Conservation (phyloP, 2,797 vertebrate genomes). For the Hemibagrus guttatus region DNA sequence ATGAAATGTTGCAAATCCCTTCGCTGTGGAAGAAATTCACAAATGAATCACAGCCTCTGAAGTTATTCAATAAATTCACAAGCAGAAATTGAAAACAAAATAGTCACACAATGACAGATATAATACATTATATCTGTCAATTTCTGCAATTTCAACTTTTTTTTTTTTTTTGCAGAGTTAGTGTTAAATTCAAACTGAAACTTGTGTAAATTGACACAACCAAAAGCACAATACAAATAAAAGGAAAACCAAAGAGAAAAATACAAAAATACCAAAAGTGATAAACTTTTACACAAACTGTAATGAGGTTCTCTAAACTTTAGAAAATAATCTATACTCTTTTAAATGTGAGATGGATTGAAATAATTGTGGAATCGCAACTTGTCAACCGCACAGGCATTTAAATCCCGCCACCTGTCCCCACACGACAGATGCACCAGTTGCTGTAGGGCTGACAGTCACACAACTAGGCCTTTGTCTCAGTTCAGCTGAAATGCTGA, state of each 20-base stretch:
- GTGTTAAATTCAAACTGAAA: not conserved
- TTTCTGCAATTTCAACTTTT: not conserved
- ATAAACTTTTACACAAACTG: not conserved
- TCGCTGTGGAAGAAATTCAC: not conserved
- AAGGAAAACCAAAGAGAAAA: not conserved
- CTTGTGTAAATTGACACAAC: too few relatives aligned
- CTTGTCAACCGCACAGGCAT: constrained; percentile 42
- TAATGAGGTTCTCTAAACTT: not conserved
- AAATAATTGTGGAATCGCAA: constrained; percentile 33
- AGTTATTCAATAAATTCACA: not conserved
- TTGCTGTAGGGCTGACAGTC: constrained; percentile 61
- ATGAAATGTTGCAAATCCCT: not conserved
- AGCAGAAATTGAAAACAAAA: not conserved
- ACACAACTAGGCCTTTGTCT: constrained; percentile 59
- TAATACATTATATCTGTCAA: too few relatives aligned
- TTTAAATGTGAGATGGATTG: constrained; percentile 9
- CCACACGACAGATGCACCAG: constrained; percentile 64
- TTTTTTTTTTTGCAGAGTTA: not conserved
- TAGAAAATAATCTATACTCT: not conserved
- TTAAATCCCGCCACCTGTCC: constrained; percentile 71
- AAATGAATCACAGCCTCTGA: not conserved
- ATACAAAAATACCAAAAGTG: not conserved
- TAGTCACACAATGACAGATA: too few relatives aligned
- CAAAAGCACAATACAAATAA: not conserved
- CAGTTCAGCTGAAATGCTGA: constrained; percentile 48